A percentile compares a stretch with the other conserved stretches of the same genome.
phyloP scores from a whole-genome alignment of 2,113 vertebrate species.

The Carollia perspicillata region DNA sequence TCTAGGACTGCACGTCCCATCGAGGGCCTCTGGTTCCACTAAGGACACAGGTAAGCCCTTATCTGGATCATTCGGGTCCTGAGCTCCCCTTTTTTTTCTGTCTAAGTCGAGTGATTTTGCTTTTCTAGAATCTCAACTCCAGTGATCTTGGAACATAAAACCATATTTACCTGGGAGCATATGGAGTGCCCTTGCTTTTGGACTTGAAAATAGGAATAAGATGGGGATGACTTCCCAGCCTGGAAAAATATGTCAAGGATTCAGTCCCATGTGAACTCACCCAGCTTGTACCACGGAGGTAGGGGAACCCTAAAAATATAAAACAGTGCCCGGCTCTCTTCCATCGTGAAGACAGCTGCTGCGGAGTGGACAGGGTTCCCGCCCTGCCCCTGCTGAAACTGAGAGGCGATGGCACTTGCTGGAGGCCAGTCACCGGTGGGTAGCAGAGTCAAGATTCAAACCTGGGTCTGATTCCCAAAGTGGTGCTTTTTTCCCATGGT shows the following conservation, averaged over 20 bases:
- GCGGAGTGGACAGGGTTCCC: background rate
- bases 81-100: background rate
- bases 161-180: background rate
- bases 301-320: background rate
- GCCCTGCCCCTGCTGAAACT: background rate
- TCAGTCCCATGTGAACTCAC: background rate
- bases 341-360: background rate
- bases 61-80: background rate
- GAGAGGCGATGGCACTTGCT: background rate
- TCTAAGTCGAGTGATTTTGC: background rate
- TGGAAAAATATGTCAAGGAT: background rate
- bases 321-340: background rate
- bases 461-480: background rate
- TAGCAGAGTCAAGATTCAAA: background rate
- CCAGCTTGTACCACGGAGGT: background rate
- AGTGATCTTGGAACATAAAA: background rate
- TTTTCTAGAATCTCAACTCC: background rate
- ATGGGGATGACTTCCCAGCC: background rate
- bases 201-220: background rate
- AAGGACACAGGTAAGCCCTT: background rate
- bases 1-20: background rate
- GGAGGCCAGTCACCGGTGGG: no score
- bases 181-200: background rate
- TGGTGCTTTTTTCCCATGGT: background rate
- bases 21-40: background rate